Percentiles rank a stretch among this genome's conserved stretches.
phyloP scores from a whole-genome alignment of 2,797 vertebrate genomes.

The Karalla daura region DNA sequence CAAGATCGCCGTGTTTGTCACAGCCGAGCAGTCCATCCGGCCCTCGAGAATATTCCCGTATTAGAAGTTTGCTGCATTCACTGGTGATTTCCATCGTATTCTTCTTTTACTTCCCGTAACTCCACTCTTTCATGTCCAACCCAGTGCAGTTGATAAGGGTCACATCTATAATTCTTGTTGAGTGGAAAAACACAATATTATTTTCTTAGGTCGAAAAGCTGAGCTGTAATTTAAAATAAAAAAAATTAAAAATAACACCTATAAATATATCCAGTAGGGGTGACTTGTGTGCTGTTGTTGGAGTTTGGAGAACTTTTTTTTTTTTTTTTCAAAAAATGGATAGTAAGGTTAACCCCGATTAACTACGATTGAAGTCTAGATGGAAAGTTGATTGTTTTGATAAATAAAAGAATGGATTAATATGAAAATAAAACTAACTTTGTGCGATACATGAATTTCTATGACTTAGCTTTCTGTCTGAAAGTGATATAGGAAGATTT shows the following conservation, averaged over 20 bases:
- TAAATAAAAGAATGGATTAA: neutral
- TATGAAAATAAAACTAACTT: neutral
- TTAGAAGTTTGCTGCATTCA: slow-evolving; percentile 13
- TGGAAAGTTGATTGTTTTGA: neutral
- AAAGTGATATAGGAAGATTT: neutral
- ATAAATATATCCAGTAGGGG: too few species aligned
- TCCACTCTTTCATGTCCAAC: neutral
- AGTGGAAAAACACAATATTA: neutral
- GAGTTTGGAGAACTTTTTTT: too few species aligned
- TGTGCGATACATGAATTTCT: neutral
- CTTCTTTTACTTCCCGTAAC: too few species aligned
- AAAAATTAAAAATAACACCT: neutral
- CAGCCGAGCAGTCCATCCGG: slow-evolving; percentile 74
- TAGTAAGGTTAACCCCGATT: neutral
- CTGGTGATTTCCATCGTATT: too few species aligned
- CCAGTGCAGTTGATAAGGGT: neutral
- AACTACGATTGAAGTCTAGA: neutral
- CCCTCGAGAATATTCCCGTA: slow-evolving; percentile 23
- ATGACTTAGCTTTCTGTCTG: neutral
- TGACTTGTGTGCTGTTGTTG: too few species aligned
- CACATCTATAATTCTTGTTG: neutral
- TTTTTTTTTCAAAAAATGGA: too few species aligned
- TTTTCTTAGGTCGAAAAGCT: neutral
- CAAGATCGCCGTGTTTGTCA: slow-evolving; percentile 91
- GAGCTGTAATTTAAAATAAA: neutral